Evolutionary conservation across 2,888 invertebrate genomes (phyloP), one percentile per base, ranked within the genome.

Genomic region (Pardosa pseudoannulata): DNA sequence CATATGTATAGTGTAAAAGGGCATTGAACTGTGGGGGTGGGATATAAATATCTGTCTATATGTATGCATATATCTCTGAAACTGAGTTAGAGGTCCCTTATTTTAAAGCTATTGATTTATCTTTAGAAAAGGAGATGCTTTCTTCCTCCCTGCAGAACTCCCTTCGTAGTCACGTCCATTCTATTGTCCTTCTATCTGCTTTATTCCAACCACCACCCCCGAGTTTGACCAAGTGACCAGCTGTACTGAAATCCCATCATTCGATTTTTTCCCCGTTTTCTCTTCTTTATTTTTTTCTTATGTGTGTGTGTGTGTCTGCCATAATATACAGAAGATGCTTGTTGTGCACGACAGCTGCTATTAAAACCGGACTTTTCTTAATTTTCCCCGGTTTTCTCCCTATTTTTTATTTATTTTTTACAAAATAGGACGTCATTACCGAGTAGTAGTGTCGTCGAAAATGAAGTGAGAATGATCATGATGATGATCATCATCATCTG

Each of bases 1-100:
- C 72, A 76, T 46, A 67, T 65, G 72, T 67, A 72, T 64, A 32
- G 65, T 50, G 46, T 78, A 23, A 19, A 50, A 50, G 83, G 82
- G 41, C 83, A 76, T 65, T 83, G 83, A 83, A 83, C 83, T 83
- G 76, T 36, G 75, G 62, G 70, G 82, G 82, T 29, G 56, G 31
- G 31, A 32, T 50, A 56, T 31, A 56, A 31, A 56, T n/a, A 65
- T 7, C 29, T 65, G 0, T 19, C 19, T 56, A 3, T 56, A 2
- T 72, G 7, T 36, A 2, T 72, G 7, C 27, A 64, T 64, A 39
- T 64, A 64, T 41, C 16, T 36, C 23, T 70, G 28, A 32, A 72
- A 56, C 56, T 29, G 56, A 72, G 56, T 32, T 56, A 19, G 31
- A 46, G 32, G 70, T 27, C 70, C 41, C 19, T 27, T 41, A 16